Conservation (phyloP, 1,140 invertebrate genomes). For the Caenorhabditis remanei region DNA sequence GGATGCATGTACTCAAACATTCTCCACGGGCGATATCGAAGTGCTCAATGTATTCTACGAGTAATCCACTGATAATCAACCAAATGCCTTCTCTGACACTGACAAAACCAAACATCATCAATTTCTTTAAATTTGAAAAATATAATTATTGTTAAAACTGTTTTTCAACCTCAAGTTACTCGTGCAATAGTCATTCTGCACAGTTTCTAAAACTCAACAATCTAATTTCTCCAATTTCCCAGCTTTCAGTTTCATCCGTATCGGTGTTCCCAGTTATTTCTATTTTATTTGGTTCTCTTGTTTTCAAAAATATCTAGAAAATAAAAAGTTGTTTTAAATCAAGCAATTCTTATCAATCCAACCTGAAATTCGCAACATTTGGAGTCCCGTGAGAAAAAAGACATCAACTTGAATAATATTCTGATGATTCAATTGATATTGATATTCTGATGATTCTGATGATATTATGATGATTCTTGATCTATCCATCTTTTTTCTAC, state of each 20-base stretch:
- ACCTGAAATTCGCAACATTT: too few species aligned
- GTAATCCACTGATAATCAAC: constrained; percentile 59
- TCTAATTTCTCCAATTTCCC: neutral
- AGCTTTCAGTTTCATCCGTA: constrained; percentile 35
- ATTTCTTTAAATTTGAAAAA: too few species aligned
- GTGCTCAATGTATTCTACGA: constrained; percentile 76
- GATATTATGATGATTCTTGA: neutral
- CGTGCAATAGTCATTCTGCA: constrained; percentile 32
- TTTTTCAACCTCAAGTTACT: neutral
- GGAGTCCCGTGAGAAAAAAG: too few species aligned
- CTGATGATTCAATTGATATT: too few species aligned
- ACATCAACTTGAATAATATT: too few species aligned
- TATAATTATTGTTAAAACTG: neutral
- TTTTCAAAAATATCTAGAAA: neutral
- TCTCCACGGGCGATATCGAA: constrained; percentile 77
- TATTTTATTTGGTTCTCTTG: neutral
- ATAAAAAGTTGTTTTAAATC: neutral
- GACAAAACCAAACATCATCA: neutral
- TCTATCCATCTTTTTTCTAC: neutral
- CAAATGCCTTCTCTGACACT: constrained; percentile 8
- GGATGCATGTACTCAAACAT: constrained; percentile 74
- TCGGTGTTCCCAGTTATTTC: constrained; percentile 13
- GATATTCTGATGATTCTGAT: too few species aligned
- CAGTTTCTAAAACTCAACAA: neutral
- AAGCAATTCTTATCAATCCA: too few species aligned